phyloP scores from a whole-genome alignment of 2,113 vertebrate species.

The Paramisgurnus dabryanus region DNA sequence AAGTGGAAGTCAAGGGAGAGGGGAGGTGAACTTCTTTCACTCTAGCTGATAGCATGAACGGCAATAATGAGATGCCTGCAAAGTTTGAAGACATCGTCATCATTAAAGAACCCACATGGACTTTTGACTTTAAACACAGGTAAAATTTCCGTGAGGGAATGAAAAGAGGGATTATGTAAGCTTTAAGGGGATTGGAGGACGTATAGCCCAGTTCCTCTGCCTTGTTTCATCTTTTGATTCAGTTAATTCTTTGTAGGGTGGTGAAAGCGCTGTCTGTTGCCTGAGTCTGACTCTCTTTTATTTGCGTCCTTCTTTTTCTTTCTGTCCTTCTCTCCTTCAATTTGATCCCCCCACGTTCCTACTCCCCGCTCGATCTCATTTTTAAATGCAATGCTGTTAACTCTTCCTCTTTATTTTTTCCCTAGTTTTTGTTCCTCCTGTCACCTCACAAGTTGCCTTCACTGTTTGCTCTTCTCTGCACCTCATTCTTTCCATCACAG shows the following conservation, averaged over 20 bases:
- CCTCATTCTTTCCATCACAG: conserved; percentile 15
- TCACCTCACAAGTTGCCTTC: conserved; percentile 4
- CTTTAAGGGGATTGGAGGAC: conserved; percentile 73
- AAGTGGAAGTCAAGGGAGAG: not conserved
- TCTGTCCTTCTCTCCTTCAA: conserved; percentile 24
- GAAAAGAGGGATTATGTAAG: conserved; percentile 76
- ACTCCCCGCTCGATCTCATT: conserved; percentile 6
- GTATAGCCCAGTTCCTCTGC: conserved; percentile 68
- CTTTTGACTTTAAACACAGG: conserved; percentile 67
- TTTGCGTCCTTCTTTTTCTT: conserved; percentile 42
- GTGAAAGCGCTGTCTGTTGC: conserved; percentile 62
- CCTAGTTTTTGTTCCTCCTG: conserved; percentile 8
- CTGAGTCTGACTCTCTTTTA: conserved; percentile 58
- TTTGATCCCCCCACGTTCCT: conserved; percentile 1
- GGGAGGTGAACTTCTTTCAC: not conserved
- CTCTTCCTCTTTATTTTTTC: not conserved
- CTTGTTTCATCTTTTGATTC: conserved; percentile 76
- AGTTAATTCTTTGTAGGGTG: conserved; percentile 68
- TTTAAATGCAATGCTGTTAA: not conserved
- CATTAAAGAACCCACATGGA: conserved; percentile 66
- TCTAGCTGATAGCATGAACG: not conserved
- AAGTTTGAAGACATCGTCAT: conserved; percentile 60
- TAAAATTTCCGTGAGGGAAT: conserved; percentile 66
- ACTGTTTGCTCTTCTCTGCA: not conserved
- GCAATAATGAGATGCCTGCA: conserved; percentile 50